A percentile compares a stretch with the other conserved stretches of the same genome.
Evolutionary conservation across 2,113 vertebrate species (phyloP).

Genomic region (Sula dactylatra): DNA sequence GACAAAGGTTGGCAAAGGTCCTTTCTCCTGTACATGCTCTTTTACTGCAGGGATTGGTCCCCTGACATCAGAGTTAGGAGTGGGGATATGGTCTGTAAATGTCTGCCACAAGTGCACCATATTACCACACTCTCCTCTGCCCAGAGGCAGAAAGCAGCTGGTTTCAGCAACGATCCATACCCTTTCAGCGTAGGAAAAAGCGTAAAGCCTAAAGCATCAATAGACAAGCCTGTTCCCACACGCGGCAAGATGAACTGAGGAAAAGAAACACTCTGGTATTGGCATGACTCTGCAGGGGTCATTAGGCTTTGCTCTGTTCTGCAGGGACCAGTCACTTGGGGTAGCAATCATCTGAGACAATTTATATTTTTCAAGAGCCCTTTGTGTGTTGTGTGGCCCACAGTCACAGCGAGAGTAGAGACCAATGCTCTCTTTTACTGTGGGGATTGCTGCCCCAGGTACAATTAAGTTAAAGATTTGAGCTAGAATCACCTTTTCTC

Average conservation of each 20-base stretch:
- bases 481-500: not conserved
- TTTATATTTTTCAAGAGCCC: not conserved
- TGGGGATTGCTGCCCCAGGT: not conserved
- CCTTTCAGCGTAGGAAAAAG: not conserved
- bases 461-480: not conserved
- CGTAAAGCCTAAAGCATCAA: not conserved
- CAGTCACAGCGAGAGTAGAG: not conserved
- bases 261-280: not conserved
- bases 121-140: not conserved
- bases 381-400: not conserved
- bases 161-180: not conserved
- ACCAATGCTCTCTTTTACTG: not conserved
- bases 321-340: not conserved
- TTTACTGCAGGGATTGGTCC: not conserved
- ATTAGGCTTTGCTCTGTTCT: not conserved
- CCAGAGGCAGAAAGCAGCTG: not conserved
- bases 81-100: not conserved
- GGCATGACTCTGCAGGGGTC: not conserved
- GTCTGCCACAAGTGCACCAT: not conserved
- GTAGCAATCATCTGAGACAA: not conserved
- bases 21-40: not conserved
- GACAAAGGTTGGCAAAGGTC: not conserved
- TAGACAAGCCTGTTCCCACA: not conserved
- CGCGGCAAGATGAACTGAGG: not conserved
- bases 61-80: not conserved